Conservation (phyloP, 2,888 invertebrate species). For the Polyploca ridens region DNA sequence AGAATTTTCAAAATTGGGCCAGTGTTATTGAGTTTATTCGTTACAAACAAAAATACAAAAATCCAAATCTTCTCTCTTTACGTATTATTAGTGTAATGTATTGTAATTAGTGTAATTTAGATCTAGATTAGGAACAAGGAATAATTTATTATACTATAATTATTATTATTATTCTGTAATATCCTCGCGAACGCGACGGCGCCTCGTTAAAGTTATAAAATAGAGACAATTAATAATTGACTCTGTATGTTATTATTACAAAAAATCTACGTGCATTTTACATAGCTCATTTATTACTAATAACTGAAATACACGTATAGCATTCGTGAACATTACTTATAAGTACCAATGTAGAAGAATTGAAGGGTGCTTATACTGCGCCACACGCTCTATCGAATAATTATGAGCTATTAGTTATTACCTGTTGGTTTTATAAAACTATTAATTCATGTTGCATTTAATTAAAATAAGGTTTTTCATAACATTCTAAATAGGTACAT, state of each 20-base stretch:
- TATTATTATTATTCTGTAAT: too few relatives aligned
- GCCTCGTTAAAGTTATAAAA: too few relatives aligned
- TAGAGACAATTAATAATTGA: neutral
- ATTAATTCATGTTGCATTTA: neutral
- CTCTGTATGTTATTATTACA: conserved; percentile 18
- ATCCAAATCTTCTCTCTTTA: too few relatives aligned
- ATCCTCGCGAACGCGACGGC: too few relatives aligned
- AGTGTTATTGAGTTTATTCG: too few relatives aligned
- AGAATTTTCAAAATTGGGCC: too few relatives aligned
- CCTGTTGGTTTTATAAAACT: neutral
- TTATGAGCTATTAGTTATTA: neutral
- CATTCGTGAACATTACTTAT: neutral
- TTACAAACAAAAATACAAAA: too few relatives aligned
- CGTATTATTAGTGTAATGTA: too few relatives aligned
- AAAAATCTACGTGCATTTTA: conserved; percentile 18
- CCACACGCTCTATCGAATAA: too few relatives aligned
- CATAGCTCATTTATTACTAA: conserved; percentile 27
- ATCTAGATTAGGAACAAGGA: too few relatives aligned
- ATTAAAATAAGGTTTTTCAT: neutral
- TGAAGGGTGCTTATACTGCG: neutral
- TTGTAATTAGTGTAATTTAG: too few relatives aligned
- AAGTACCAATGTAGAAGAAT: neutral
- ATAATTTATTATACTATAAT: too few relatives aligned
- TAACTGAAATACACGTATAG: conserved; percentile 27
- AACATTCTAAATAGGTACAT: neutral